These are phyloP conservation scores for Monoplex corrugatus DNA, from an alignment of 2,888 invertebrate genomes.

Conservation along the genomic window DNA sequence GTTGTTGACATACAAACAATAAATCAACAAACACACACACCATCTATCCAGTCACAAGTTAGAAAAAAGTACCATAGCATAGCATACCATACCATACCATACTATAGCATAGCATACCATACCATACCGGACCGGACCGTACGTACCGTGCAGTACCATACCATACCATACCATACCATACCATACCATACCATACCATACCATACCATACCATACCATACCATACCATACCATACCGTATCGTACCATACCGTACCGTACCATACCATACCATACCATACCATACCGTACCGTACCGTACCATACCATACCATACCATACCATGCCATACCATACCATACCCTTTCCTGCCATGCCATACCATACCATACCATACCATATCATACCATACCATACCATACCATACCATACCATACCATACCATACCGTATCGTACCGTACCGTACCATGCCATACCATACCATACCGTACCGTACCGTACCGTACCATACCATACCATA, in stretches of 20 bases:
- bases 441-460: not conserved
- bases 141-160: not conserved
- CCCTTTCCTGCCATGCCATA: not conserved
- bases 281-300: not conserved
- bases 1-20: no score
- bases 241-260: not conserved
- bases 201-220: not conserved
- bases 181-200: not conserved
- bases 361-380: not conserved
- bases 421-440: not conserved
- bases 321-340: not conserved
- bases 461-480: not conserved
- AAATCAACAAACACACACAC: no score
- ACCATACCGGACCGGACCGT: not conserved
- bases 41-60: not conserved
- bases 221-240: not conserved
- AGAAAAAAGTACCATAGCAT: no score
- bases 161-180: not conserved
- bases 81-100: not conserved
- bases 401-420: not conserved
- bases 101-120: not conserved
- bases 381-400: not conserved
- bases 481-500: not conserved
- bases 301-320: not conserved
- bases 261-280: not conserved